These are phyloP conservation scores for Drosophila austrosaltans DNA, from an alignment of 2,888 invertebrate genomes.

Conservation along the genomic window DNA sequence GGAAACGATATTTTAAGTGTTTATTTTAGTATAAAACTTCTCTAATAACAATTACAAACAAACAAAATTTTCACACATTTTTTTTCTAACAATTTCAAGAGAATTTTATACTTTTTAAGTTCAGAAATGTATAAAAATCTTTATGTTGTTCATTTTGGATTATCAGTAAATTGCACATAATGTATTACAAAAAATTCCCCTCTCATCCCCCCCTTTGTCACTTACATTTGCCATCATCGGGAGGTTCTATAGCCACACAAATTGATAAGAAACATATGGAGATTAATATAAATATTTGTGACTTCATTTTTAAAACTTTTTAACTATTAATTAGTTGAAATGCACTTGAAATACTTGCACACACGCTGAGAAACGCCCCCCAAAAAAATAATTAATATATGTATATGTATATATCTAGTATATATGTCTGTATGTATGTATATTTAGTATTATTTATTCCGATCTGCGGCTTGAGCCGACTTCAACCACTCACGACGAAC, in stretches of 20 bases:
- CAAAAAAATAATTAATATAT: background rate
- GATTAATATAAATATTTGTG: constrained; percentile 48
- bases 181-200: constrained; percentile 13
- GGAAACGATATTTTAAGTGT: too few relatives aligned
- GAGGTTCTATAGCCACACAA: constrained; percentile 44
- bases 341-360: constrained; percentile 8
- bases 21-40: background rate
- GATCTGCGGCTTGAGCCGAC: constrained; percentile 23
- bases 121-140: background rate
- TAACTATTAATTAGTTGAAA: background rate
- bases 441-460: background rate
- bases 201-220: constrained; percentile 18
- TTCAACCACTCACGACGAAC: constrained; percentile 61
- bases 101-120: too few relatives aligned
- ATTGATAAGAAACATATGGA: constrained; percentile 46
- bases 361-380: constrained; percentile 5
- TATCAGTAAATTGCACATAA: constrained; percentile 8
- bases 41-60: background rate
- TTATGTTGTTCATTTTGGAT: background rate
- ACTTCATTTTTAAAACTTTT: constrained; percentile 28
- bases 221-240: constrained; percentile 80
- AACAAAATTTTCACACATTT: background rate
- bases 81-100: too few relatives aligned
- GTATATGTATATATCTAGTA: background rate
- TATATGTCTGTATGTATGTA: background rate